These are phyloP conservation scores for Drosophila auraria DNA, from an alignment of 1,140 invertebrate species.

Conservation along the genomic window DNA sequence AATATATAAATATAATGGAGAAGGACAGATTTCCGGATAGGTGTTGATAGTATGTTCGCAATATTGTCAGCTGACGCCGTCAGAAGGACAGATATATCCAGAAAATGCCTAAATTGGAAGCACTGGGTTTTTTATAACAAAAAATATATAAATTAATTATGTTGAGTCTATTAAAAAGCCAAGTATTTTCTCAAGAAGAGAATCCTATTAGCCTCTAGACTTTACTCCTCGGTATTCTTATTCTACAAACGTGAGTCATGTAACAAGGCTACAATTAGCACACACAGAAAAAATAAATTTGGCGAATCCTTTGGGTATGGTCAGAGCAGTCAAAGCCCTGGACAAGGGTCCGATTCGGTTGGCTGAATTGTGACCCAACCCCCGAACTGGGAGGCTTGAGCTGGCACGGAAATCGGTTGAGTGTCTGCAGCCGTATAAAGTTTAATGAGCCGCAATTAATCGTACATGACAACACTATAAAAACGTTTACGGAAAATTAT, in stretches of 20 bases:
- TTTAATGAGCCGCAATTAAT: conserved; percentile 81
- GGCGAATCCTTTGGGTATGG: conserved; percentile 28
- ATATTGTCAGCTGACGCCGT: no score
- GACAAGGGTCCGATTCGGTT: conserved; percentile 54
- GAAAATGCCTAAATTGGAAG: no score
- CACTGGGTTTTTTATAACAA: no score
- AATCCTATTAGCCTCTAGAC: neutral
- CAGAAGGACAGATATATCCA: no score
- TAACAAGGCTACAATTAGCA: conserved; percentile 44
- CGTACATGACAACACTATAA: conserved; percentile 82
- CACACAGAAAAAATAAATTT: conserved; percentile 39
- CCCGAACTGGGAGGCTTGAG: conserved; percentile 1
- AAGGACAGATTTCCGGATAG: no score
- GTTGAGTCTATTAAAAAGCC: no score
- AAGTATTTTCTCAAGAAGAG: no score
- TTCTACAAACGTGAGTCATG: conserved; percentile 3
- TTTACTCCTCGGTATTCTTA: neutral
- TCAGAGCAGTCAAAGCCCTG: conserved; percentile 31
- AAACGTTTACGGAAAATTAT: conserved; percentile 80
- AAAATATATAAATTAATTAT: no score
- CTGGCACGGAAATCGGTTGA: conserved; percentile 60
- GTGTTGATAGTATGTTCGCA: no score
- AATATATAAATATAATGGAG: no score
- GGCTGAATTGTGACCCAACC: conserved; percentile 32
- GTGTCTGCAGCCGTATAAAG: conserved; percentile 74